These are phyloP conservation scores for Gnatocerus cornutus DNA, from an alignment of 2,888 invertebrate species.

Conservation along the genomic window DNA sequence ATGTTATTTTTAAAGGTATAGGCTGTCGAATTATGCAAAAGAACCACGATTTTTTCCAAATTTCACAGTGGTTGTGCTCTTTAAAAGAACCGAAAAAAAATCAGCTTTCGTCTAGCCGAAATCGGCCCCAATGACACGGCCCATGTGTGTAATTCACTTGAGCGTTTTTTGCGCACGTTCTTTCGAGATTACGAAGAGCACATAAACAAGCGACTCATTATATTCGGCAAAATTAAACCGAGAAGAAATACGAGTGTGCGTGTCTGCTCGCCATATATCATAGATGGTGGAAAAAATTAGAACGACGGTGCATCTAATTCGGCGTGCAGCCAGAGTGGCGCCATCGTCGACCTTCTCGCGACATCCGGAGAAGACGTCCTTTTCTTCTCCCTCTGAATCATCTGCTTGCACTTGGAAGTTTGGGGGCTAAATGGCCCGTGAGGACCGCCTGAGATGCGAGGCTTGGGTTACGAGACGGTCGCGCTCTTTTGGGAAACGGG, in stretches of 20 bases:
- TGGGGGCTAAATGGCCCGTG: constrained; percentile 57
- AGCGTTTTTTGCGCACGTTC: constrained; percentile 41
- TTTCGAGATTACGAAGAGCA: constrained; percentile 44
- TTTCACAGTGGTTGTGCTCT: too few species aligned
- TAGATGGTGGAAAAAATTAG: constrained; percentile 58
- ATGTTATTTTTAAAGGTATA: too few species aligned
- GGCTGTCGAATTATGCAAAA: too few species aligned
- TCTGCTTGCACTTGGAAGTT: constrained; percentile 52
- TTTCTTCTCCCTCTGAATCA: constrained; percentile 45
- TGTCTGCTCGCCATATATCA: constrained; percentile 65
- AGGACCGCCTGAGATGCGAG: constrained; percentile 56
- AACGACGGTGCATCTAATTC: constrained; percentile 67
- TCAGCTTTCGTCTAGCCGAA: constrained; percentile 6
- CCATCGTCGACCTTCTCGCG: constrained; percentile 61
- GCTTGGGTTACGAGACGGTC: constrained; percentile 51
- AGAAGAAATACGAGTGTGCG: constrained; percentile 62
- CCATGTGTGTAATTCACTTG: constrained; percentile 34
- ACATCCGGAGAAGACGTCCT: constrained; percentile 61
- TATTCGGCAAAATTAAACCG: constrained; percentile 61
- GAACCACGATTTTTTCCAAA: too few species aligned
- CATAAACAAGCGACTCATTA: constrained; percentile 56
- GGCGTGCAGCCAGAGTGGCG: constrained; percentile 67
- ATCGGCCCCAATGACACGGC: constrained; percentile 32
- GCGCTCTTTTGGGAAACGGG: constrained; percentile 4
- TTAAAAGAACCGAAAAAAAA: too few species aligned